Evolutionary conservation across 2,113 vertebrate genomes (phyloP).

Genomic region (Syngnathus scovelli): DNA sequence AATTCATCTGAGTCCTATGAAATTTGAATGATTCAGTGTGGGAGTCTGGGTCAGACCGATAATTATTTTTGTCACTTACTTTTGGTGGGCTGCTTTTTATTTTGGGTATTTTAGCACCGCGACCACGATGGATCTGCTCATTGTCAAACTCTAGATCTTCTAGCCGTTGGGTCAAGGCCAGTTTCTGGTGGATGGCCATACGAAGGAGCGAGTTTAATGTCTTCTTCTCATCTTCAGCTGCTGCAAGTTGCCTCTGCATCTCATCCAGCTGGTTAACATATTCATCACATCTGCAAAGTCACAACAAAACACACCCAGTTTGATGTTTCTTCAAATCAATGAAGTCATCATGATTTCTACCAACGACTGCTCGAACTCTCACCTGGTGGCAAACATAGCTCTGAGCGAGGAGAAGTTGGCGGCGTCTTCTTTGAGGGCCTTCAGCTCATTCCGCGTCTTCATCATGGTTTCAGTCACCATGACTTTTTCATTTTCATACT

Average conservation of each 20-base stretch:
- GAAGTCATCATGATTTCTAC: not conserved
- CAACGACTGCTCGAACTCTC: not conserved
- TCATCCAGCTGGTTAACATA: constrained; percentile 95
- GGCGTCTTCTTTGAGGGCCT: constrained; percentile 96
- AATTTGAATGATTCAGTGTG: no score
- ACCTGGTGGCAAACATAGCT: constrained; percentile 99
- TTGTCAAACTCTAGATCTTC: constrained; percentile 99
- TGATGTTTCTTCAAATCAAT: not conserved
- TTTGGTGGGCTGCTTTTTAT: constrained; percentile 92
- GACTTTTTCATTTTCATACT: constrained; percentile 95
- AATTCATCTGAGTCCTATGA: no score
- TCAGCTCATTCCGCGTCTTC: constrained; percentile 94
- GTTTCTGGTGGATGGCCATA: constrained; percentile 99
- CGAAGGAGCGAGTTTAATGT: constrained; percentile 93
- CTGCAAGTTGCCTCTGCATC: constrained; percentile 97
- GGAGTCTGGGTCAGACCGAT: no score
- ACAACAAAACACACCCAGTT: not conserved
- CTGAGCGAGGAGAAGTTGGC: constrained; percentile 97
- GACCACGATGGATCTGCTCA: constrained; percentile 88
- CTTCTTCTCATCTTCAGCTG: constrained; percentile 98
- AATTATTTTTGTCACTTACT: constrained; percentile 80
- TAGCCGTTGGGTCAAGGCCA: constrained; percentile 92
- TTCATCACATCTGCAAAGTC: constrained; percentile 83
- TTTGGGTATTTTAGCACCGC: constrained; percentile 86
- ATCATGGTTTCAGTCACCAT: constrained; percentile 99